These are phyloP conservation scores for Apis laboriosa DNA, from an alignment of 1,140 invertebrate species.

Conservation along the genomic window DNA sequence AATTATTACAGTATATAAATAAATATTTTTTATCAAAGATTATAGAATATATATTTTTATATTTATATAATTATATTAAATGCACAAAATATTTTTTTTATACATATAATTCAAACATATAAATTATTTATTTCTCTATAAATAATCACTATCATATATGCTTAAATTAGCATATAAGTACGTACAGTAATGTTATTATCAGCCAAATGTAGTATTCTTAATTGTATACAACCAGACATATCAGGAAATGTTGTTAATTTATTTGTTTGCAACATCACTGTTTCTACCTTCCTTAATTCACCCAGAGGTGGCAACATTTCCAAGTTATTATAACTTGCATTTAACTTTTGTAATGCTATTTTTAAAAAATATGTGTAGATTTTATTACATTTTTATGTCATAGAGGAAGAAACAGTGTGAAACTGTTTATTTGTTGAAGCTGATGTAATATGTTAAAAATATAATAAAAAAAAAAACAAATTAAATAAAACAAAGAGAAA, in stretches of 20 bases:
- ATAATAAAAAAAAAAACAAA: constrained; percentile 6
- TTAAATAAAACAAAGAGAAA: neutral
- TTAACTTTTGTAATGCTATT: constrained; percentile 82
- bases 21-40: neutral
- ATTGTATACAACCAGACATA: constrained; percentile 85
- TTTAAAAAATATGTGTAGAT: constrained; percentile 12
- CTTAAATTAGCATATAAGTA: constrained; percentile 10
- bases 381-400: constrained; percentile 7
- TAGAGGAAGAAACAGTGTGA: constrained; percentile 16
- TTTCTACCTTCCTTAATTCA: constrained; percentile 89
- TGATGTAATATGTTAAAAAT: neutral
- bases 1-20: neutral
- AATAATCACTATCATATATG: neutral
- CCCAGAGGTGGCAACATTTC: constrained; percentile 87
- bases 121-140: neutral
- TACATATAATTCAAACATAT: neutral
- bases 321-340: constrained; percentile 83
- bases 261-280: constrained; percentile 90
- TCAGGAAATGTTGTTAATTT: constrained; percentile 85
- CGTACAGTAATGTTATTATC: constrained; percentile 89
- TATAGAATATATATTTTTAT: neutral
- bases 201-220: constrained; percentile 89
- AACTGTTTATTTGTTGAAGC: neutral
- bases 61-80: neutral
- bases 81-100: neutral